Conservation (phyloP, 2,113 vertebrate genomes). For the Nibea coibor region DNA sequence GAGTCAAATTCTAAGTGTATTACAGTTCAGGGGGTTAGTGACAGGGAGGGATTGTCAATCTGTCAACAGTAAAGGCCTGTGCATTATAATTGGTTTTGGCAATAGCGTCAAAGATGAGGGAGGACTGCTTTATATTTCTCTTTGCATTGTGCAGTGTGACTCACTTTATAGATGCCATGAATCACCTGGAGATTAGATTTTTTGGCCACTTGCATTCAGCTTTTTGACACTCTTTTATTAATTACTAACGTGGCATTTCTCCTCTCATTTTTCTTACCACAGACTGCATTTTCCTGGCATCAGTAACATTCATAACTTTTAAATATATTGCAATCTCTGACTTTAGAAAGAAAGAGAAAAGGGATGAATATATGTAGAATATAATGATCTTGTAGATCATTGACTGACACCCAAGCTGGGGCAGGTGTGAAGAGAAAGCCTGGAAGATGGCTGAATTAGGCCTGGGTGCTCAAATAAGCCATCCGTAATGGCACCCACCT, state of each 20-base stretch:
- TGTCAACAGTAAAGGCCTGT: neutral
- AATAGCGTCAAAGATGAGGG: neutral
- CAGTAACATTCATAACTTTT: neutral
- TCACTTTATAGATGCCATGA: neutral
- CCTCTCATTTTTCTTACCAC: neutral
- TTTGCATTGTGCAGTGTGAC: neutral
- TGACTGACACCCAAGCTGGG: neutral
- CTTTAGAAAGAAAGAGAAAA: too few species aligned
- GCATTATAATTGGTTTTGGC: neutral
- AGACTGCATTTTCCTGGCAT: neutral
- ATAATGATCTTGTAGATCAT: neutral
- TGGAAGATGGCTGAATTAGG: neutral
- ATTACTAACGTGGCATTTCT: neutral
- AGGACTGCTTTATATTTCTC: neutral
- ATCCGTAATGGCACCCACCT: too few species aligned
- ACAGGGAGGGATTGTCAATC: neutral
- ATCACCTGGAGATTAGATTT: neutral
- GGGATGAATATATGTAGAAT: too few species aligned
- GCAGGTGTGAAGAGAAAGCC: neutral
- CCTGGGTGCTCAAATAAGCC: too few species aligned
- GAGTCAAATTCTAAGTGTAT: neutral
- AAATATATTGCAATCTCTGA: neutral
- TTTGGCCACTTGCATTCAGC: neutral
- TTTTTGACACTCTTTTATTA: neutral
- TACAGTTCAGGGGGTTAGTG: neutral